These are phyloP conservation scores for Fulica atra DNA, from an alignment of 2,113 vertebrate species.

Conservation along the genomic window DNA sequence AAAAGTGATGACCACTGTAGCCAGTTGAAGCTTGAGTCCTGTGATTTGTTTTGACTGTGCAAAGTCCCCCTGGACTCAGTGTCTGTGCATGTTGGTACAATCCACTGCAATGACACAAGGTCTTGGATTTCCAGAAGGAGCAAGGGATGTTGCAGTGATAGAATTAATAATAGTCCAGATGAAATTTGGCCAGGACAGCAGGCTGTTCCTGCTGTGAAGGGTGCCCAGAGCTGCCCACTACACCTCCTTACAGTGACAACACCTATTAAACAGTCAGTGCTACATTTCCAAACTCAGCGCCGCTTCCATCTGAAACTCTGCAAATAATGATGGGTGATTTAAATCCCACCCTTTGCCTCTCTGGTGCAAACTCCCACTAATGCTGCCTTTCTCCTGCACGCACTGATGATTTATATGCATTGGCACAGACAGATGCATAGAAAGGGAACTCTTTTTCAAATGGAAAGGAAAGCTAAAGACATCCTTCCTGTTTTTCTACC, in stretches of 20 bases:
- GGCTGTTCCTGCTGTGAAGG: background rate
- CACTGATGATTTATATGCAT: background rate
- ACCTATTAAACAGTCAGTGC: background rate
- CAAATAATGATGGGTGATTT: conserved; percentile 3
- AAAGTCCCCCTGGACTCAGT: background rate
- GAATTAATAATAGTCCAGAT: background rate
- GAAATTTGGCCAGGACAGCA: background rate
- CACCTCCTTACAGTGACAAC: background rate
- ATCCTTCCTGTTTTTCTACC: background rate
- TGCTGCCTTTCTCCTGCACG: background rate
- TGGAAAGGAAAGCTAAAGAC: background rate
- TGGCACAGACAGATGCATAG: background rate
- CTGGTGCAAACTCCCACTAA: background rate
- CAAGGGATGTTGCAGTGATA: background rate
- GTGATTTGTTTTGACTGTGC: background rate
- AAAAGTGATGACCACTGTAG: background rate
- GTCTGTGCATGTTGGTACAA: background rate
- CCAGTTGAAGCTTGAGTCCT: background rate
- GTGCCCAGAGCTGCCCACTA: background rate
- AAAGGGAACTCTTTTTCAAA: background rate
- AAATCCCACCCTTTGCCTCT: background rate
- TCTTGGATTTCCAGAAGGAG: background rate
- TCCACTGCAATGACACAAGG: background rate
- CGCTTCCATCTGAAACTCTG: background rate
- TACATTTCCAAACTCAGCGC: background rate